These are phyloP conservation scores for Phalacrocorax brasilianus DNA, from an alignment of 2,113 vertebrate genomes.

Conservation along the genomic window DNA sequence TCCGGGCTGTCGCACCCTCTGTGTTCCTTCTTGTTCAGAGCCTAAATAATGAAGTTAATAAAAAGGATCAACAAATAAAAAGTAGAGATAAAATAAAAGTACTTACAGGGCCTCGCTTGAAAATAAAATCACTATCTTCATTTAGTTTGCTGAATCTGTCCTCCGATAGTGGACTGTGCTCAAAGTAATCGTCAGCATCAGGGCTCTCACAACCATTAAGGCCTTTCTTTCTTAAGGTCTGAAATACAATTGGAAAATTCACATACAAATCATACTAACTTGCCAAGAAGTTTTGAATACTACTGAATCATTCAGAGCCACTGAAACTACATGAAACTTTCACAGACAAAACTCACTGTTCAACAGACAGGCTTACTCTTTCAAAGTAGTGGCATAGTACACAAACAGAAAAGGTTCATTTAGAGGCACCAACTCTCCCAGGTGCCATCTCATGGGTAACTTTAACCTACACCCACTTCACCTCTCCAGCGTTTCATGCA, in stretches of 20 bases:
- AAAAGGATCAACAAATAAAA: constrained; percentile 98
- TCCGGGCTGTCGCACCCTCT: constrained; percentile 99
- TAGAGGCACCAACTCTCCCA: not conserved
- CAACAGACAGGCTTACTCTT: constrained; percentile 18
- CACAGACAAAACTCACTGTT: constrained; percentile 40
- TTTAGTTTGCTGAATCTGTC: constrained; percentile 99
- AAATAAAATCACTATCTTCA: constrained; percentile 99
- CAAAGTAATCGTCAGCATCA: constrained; percentile 98
- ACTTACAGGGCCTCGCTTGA: constrained; percentile 99
- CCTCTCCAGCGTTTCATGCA: not conserved
- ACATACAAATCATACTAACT: constrained; percentile 85
- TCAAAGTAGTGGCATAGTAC: not conserved
- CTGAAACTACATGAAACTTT: constrained; percentile 54
- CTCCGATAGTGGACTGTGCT: constrained; percentile 98
- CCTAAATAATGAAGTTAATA: constrained; percentile 98
- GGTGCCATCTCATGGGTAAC: not conserved
- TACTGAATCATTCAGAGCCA: constrained; percentile 70
- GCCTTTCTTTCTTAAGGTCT: constrained; percentile 99
- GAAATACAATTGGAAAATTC: constrained; percentile 99
- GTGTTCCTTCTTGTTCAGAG: constrained; percentile 99
- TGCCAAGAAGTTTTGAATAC: constrained; percentile 62
- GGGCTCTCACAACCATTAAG: constrained; percentile 99
- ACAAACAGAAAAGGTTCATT: constrained; percentile 9
- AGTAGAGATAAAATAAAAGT: constrained; percentile 87
- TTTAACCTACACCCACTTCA: not conserved